phyloP scores from a whole-genome alignment of 2,113 vertebrate species.

The Osmerus eperlanus region DNA sequence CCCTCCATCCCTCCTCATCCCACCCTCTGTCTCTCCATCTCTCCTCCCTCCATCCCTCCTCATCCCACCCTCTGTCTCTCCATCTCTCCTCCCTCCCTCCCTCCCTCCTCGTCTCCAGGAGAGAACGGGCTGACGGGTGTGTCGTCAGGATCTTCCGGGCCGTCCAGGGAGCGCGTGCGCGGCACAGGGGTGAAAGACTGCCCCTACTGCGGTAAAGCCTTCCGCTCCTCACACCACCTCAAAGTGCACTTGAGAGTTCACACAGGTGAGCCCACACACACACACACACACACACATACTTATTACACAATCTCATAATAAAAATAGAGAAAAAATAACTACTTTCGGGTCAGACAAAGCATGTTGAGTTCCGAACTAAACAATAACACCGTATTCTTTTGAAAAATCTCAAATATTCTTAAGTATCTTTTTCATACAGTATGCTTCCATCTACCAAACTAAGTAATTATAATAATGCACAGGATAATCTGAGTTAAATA shows the following conservation, averaged over 20 bases:
- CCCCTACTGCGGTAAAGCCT: slow-evolving; percentile 90
- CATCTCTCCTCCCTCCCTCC: slow-evolving; percentile 16
- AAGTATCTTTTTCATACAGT: too few relatives aligned
- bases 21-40: not conserved
- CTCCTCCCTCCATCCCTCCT: not conserved
- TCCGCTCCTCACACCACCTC: slow-evolving; percentile 91
- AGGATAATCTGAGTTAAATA: too few relatives aligned
- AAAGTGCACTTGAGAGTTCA: slow-evolving; percentile 92
- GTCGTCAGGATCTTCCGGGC: slow-evolving; percentile 62
- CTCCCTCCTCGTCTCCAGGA: slow-evolving; percentile 59
- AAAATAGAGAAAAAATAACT: too few relatives aligned
- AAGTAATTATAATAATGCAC: too few relatives aligned
- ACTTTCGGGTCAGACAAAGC: too few relatives aligned
- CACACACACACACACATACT: not conserved
- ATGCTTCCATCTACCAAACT: too few relatives aligned
- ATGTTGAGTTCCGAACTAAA: too few relatives aligned
- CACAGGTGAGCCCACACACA: slow-evolving; percentile 75
- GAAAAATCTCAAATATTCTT: too few relatives aligned
- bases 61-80: too few relatives aligned
- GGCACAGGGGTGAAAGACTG: slow-evolving; percentile 86
- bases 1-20: too few relatives aligned
- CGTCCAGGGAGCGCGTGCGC: slow-evolving; percentile 76
- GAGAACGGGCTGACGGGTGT: slow-evolving; percentile 75
- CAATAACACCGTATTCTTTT: too few relatives aligned
- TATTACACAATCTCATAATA: not conserved